phyloP scores from a whole-genome alignment of 92 coral and sea anemone genomes.

The Epizoanthus scotinus region DNA sequence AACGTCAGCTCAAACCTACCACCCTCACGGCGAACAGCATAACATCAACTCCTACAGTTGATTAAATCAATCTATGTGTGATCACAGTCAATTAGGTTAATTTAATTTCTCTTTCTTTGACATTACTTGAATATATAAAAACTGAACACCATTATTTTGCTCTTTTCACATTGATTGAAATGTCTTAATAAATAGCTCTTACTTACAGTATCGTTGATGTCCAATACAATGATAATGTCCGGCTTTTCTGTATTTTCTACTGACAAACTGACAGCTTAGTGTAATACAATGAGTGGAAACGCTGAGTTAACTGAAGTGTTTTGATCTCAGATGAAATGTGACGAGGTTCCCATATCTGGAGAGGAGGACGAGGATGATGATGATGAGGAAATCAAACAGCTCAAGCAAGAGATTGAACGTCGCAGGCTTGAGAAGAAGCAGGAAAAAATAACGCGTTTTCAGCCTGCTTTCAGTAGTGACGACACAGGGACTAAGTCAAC shows the following conservation, averaged over 20 bases:
- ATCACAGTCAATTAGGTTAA: too few species aligned
- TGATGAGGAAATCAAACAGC: slow-evolving; percentile 86
- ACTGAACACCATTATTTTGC: too few species aligned
- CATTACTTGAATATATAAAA: too few species aligned
- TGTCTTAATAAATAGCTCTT: not conserved
- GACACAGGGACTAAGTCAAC: slow-evolving; percentile 54
- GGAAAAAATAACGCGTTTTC: slow-evolving; percentile 52
- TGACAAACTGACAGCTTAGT: too few species aligned
- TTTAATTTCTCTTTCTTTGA: too few species aligned
- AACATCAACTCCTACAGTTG: too few species aligned
- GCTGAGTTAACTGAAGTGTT: not conserved
- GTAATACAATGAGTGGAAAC: not conserved
- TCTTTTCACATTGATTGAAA: too few species aligned
- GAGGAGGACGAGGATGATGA: slow-evolving; percentile 83
- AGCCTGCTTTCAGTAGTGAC: slow-evolving; percentile 75
- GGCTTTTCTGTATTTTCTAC: too few species aligned
- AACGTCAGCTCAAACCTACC: too few species aligned
- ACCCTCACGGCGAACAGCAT: too few species aligned
- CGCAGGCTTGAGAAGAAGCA: slow-evolving; percentile 77
- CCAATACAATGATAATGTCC: too few species aligned
- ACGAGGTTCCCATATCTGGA: slow-evolving; percentile 70
- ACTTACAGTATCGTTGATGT: not conserved
- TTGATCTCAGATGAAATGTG: slow-evolving; percentile 86
- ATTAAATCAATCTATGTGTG: too few species aligned
- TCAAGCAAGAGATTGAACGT: slow-evolving; percentile 79